Evolutionary conservation across 2,113 vertebrate species (phyloP).

Genomic region (Coturnix japonica): DNA sequence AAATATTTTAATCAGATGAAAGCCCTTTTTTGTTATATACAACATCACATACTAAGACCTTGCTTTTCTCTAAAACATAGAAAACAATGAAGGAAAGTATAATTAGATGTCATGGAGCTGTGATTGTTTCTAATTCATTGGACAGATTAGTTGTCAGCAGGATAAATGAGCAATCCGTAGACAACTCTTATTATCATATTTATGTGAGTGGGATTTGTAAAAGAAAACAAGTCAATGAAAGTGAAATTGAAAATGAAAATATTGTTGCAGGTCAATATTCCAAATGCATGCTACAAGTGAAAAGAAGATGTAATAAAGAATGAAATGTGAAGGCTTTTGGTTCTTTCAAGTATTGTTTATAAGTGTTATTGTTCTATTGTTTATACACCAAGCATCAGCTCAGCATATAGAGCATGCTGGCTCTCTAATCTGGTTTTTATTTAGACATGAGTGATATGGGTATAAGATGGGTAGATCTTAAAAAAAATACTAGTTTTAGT

Average conservation of each 20-base stretch:
- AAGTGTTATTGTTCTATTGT: background rate
- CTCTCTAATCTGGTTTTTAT: background rate
- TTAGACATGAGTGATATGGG: background rate
- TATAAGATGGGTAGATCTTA: background rate
- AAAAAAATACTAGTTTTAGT: background rate
- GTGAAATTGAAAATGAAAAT: constrained; percentile 9
- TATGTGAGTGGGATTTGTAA: background rate
- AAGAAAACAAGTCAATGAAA: constrained; percentile 22
- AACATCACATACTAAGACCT: background rate
- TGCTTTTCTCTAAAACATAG: background rate
- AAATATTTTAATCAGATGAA: background rate
- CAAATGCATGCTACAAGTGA: background rate
- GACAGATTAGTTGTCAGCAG: constrained; percentile 7
- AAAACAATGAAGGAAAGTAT: background rate
- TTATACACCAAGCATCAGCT: background rate
- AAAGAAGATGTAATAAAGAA: background rate
- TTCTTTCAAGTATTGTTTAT: background rate
- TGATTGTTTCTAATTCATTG: background rate
- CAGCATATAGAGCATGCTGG: background rate
- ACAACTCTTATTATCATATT: background rate
- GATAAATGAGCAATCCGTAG: background rate
- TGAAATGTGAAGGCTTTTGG: background rate
- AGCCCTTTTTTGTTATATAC: background rate
- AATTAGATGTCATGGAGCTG: background rate
- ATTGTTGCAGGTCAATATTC: background rate